phyloP scores from a whole-genome alignment of 2,888 invertebrate genomes.

The Taphrorychus bicolor region DNA sequence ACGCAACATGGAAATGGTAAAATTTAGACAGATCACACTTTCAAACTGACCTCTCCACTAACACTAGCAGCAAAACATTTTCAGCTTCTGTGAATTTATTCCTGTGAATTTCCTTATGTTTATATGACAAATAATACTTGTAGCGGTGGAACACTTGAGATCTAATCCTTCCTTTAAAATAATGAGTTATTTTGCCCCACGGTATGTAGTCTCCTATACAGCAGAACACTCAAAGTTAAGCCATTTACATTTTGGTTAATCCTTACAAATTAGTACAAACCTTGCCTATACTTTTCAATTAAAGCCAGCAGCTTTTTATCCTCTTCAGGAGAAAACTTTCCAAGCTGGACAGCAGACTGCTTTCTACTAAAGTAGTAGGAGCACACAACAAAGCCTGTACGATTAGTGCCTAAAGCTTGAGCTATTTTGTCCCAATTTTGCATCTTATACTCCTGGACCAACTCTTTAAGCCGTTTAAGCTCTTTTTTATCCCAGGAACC shows the following conservation, averaged over 20 bases:
- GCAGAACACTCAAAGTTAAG: too few relatives aligned
- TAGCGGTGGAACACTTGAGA: constrained; percentile 70
- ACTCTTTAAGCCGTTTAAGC: constrained; percentile 57
- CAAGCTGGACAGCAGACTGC: constrained; percentile 52
- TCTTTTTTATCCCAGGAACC: constrained; percentile 64
- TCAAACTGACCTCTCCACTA: constrained; percentile 60
- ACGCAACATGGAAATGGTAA: too few relatives aligned
- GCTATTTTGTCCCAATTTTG: constrained; percentile 76
- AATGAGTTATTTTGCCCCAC: constrained; percentile 72
- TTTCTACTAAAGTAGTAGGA: constrained; percentile 67
- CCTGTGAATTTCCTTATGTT: constrained; percentile 57
- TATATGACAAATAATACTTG: constrained; percentile 54
- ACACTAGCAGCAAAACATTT: constrained; percentile 70
- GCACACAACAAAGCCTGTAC: constrained; percentile 76
- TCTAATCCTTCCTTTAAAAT: constrained; percentile 69
- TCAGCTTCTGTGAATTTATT: constrained; percentile 72
- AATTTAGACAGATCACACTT: too few relatives aligned
- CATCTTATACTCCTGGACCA: constrained; percentile 58
- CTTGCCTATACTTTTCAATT: constrained; percentile 64
- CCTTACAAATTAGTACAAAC: not conserved
- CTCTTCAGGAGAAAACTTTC: constrained; percentile 72
- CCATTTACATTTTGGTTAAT: too few relatives aligned
- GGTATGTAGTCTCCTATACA: constrained; percentile 69
- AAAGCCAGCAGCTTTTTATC: constrained; percentile 69
- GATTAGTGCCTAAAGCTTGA: constrained; percentile 59